These are phyloP conservation scores for Geopemphigus sp. DNA, from an alignment of 1,140 invertebrate species.

Conservation along the genomic window DNA sequence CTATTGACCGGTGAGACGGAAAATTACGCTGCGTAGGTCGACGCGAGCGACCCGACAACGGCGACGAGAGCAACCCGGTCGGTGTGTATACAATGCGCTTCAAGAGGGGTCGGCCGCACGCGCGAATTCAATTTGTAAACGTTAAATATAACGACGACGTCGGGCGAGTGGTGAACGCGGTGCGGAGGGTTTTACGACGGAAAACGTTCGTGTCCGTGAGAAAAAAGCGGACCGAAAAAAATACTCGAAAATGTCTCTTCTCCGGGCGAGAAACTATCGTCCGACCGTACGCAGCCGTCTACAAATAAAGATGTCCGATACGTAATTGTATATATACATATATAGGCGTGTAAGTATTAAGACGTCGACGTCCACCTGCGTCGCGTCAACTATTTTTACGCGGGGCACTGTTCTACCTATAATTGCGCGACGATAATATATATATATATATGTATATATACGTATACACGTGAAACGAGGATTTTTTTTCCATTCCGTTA, in stretches of 20 bases:
- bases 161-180: no score
- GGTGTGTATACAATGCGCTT: not conserved
- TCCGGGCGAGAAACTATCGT: not conserved
- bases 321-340: not conserved
- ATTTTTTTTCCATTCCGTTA: not conserved
- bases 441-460: not conserved
- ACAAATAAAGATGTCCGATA: slow-evolving; percentile 24
- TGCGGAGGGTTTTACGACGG: not conserved
- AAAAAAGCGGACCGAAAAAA: no score
- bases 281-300: not conserved
- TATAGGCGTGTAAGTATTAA: not conserved
- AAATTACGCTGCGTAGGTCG: slow-evolving; percentile 23
- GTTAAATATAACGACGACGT: no score
- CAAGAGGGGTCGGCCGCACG: not conserved
- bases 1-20: not conserved
- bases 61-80: no score
- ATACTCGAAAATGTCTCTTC: not conserved
- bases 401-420: no score
- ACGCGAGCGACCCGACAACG: no score
- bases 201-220: slow-evolving; percentile 14
- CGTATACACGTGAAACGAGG: not conserved
- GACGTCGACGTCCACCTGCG: slow-evolving; percentile 5
- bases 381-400: no score
- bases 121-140: slow-evolving; percentile 20
- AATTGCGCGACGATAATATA: no score